phyloP scores from a whole-genome alignment of 2,888 invertebrate species.

The Tholera decimalis region DNA sequence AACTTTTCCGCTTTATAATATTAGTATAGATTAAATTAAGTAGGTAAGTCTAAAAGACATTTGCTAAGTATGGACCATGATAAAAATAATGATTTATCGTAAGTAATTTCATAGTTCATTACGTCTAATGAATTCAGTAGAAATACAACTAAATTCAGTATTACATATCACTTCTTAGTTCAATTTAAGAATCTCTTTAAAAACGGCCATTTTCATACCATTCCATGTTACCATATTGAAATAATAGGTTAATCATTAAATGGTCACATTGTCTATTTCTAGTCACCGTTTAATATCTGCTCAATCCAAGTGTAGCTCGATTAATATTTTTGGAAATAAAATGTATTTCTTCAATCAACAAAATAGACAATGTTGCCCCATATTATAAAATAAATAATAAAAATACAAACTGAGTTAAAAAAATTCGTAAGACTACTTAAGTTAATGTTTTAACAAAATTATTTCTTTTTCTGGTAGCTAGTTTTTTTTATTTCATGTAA shows the following conservation, averaged over 20 bases:
- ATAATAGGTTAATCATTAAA: conserved; percentile 18
- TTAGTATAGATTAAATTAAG: too few relatives aligned
- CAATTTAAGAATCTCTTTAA: conserved; percentile 24
- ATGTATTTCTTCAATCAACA: conserved; percentile 6
- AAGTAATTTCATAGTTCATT: conserved; percentile 4
- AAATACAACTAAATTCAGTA: conserved; percentile 26
- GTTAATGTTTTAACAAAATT: too few relatives aligned
- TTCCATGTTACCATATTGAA: conserved; percentile 55
- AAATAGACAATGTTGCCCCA: conserved; percentile 57
- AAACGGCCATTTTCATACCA: conserved; percentile 29
- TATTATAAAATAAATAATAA: conserved; percentile 15
- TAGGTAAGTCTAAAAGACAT: conserved; percentile 14
- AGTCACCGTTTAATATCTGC: conserved; percentile 50
- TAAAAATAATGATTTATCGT: neutral
- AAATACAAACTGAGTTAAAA: too few relatives aligned
- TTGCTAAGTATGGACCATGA: neutral
- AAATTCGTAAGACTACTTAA: too few relatives aligned
- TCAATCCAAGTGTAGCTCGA: conserved; percentile 13
- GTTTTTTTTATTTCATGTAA: too few relatives aligned
- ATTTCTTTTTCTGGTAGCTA: too few relatives aligned
- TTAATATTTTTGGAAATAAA: conserved; percentile 5
- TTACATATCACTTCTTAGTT: conserved; percentile 14
- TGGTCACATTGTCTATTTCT: conserved; percentile 62
- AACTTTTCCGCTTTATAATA: too few relatives aligned
- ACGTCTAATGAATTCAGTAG: neutral